phyloP scores from a whole-genome alignment of 1,140 invertebrate species.

The Lepeophtheirus salmonis region DNA sequence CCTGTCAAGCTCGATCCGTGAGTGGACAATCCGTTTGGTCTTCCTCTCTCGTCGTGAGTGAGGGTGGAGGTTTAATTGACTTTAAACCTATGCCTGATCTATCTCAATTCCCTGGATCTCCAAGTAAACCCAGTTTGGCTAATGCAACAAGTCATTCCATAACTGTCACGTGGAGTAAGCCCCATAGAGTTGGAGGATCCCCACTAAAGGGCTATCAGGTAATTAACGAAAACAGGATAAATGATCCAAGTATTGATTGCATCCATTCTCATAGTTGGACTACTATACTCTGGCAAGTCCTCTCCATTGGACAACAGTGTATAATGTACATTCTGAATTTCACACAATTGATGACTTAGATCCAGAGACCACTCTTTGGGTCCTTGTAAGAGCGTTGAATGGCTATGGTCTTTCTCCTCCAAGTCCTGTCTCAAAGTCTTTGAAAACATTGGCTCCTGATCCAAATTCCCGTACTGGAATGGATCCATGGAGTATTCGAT shows the following conservation, averaged over 20 bases:
- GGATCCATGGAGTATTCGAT: background rate
- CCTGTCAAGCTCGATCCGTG: background rate
- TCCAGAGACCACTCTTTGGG: background rate
- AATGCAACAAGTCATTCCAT: conserved; percentile 2
- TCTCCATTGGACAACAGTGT: background rate
- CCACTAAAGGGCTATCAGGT: background rate
- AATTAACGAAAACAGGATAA: too few species aligned
- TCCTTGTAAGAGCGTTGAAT: conserved; percentile 7
- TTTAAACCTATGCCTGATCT: background rate
- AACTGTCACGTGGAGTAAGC: background rate
- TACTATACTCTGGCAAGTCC: background rate
- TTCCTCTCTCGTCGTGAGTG: background rate
- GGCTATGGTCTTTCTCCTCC: conserved; percentile 2
- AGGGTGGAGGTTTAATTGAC: background rate
- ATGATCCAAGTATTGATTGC: background rate
- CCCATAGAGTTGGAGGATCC: background rate
- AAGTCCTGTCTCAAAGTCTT: background rate
- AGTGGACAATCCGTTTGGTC: conserved; percentile 1
- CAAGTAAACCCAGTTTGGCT: background rate
- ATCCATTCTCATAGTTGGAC: background rate
- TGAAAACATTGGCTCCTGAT: background rate
- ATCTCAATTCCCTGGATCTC: conserved; percentile 5
- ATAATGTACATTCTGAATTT: background rate
- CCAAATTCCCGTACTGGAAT: too few species aligned
- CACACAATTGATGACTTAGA: background rate